A percentile compares a stretch with the other conserved stretches of the same genome.
Evolutionary conservation across 2,113 vertebrate species (phyloP).

Genomic region (Tachuris rubrigastra): DNA sequence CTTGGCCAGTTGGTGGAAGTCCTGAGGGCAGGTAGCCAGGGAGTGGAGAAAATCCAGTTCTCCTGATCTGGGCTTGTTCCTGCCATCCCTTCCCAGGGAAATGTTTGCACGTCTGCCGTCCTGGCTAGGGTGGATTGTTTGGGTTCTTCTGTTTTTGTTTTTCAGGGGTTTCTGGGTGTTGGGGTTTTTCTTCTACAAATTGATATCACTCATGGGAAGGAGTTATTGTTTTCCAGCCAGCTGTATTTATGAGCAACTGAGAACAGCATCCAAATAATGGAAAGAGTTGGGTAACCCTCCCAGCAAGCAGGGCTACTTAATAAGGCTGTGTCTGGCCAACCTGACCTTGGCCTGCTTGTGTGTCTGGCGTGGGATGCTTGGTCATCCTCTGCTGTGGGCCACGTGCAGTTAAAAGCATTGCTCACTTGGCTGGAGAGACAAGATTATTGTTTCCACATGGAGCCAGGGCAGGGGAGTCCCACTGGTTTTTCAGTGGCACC

Average conservation of each 20-base stretch:
- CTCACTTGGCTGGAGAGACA: not conserved
- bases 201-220: conserved; percentile 42
- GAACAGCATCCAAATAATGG: not conserved
- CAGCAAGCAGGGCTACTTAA: not conserved
- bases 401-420: not conserved
- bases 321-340: conserved; percentile 12
- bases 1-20: conserved; percentile 31
- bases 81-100: not conserved
- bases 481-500: not conserved
- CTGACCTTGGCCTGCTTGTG: not conserved
- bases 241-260: conserved; percentile 18
- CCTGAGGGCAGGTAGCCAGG: conserved; percentile 42
- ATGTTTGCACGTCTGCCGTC: not conserved
- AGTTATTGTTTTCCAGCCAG: conserved; percentile 13
- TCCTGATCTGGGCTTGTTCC: not conserved
- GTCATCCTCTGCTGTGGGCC: not conserved
- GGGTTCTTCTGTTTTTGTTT: conserved; percentile 64
- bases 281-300: conserved; percentile 41
- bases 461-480: not conserved
- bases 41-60: conserved; percentile 24
- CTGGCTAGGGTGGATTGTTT: conserved; percentile 36
- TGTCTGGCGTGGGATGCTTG: not conserved
- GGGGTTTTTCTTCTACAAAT: not conserved
- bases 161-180: conserved; percentile 61
- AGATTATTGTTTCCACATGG: not conserved